A percentile compares a stretch with the other conserved stretches of the same genome.
Evolutionary conservation across 2,113 vertebrate genomes (phyloP).

Genomic region (Xiphorhynchus elegans): DNA sequence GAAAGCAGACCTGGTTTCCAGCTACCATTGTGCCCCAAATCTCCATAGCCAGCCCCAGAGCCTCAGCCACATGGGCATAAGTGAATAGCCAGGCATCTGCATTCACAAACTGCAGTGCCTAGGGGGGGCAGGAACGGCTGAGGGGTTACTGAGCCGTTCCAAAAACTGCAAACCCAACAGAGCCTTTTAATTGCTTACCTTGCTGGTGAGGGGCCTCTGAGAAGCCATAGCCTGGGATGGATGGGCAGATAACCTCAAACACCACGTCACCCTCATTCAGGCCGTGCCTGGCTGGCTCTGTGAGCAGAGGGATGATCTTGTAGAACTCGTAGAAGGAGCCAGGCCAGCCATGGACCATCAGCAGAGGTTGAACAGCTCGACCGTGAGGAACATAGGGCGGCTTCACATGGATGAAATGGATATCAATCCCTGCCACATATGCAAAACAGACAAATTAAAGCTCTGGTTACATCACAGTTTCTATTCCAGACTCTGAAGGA

Average conservation of each 20-base stretch:
- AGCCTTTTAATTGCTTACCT: slow-evolving; percentile 33
- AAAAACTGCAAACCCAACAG: not conserved
- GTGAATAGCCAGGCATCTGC: not conserved
- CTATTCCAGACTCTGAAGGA: not conserved
- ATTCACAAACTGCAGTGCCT: not conserved
- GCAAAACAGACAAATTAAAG: slow-evolving; percentile 10
- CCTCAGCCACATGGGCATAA: not conserved
- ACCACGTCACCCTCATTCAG: slow-evolving; percentile 55
- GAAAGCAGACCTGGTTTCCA: not conserved
- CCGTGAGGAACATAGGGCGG: slow-evolving; percentile 68
- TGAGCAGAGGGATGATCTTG: slow-evolving; percentile 86
- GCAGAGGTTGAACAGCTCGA: slow-evolving; percentile 74
- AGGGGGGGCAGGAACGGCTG: not conserved
- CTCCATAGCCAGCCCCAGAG: not conserved
- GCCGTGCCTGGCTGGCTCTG: slow-evolving; percentile 31
- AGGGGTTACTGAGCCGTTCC: not conserved
- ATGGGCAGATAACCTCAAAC: slow-evolving; percentile 90
- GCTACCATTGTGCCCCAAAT: not conserved
- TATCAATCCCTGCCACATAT: slow-evolving; percentile 79
- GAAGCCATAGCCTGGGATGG: slow-evolving; percentile 89
- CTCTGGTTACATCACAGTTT: not conserved
- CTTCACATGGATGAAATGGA: slow-evolving; percentile 87
- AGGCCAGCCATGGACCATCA: slow-evolving; percentile 90
- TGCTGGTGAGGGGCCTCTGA: slow-evolving; percentile 85
- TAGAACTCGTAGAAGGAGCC: slow-evolving; percentile 93